Conservation (phyloP, 2,888 invertebrate genomes). For the Plebejus anna region DNA sequence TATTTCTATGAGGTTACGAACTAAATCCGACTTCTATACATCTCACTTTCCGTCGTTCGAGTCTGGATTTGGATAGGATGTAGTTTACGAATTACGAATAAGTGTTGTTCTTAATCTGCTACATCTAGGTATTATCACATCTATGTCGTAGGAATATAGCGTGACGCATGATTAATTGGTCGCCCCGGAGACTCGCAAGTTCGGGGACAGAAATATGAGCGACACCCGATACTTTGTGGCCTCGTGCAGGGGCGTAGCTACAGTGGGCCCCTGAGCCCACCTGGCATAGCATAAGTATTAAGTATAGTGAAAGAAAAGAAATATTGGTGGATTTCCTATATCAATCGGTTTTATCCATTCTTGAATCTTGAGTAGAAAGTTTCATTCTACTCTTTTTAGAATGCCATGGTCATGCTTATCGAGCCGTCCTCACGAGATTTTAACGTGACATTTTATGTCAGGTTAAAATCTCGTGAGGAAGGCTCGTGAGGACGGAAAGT, state of each 20-base stretch:
- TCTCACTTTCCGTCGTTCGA: too few species aligned
- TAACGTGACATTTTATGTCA: too few species aligned
- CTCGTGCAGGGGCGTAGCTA: constrained; percentile 4
- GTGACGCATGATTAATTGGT: constrained; percentile 69
- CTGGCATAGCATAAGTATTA: neutral
- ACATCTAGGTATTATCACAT: neutral
- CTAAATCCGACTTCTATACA: too few species aligned
- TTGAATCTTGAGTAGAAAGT: too few species aligned
- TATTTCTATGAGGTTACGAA: too few species aligned
- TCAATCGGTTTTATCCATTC: too few species aligned
- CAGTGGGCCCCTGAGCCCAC: neutral
- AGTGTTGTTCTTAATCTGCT: neutral
- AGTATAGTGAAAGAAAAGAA: neutral
- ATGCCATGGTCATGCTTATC: too few species aligned
- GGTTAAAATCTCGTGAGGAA: too few species aligned
- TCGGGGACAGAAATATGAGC: constrained; percentile 48
- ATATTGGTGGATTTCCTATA: neutral
- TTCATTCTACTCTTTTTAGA: too few species aligned
- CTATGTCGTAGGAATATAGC: constrained; percentile 56
- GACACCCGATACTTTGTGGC: constrained; percentile 34
- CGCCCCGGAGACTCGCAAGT: constrained; percentile 52
- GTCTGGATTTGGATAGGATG: neutral
- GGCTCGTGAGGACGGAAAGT: too few species aligned
- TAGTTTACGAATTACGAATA: too few species aligned
- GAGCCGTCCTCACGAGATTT: too few species aligned